Percentiles rank a stretch among this genome's conserved stretches.
Evolutionary conservation across 2,888 invertebrate species (phyloP).

Genomic region (Tachystola acroxantha): DNA sequence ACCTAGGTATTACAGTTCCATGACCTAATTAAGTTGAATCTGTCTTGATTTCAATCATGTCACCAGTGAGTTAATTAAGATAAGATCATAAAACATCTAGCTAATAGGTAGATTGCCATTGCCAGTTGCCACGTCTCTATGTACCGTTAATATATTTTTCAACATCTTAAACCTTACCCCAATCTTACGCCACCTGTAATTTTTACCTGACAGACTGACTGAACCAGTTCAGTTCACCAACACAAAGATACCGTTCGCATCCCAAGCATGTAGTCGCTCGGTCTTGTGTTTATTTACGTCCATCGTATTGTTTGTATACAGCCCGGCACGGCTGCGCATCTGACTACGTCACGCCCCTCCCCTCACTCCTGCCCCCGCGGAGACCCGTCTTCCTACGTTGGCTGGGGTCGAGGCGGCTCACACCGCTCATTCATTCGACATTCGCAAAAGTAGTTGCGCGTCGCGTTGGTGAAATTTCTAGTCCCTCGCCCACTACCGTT

Average conservation of each 20-base stretch:
- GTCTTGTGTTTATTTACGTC: conserved; percentile 77
- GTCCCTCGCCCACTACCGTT: conserved; percentile 37
- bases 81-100: no score
- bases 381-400: conserved; percentile 56
- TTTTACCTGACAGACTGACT: conserved; percentile 20
- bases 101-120: no score
- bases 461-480: conserved; percentile 48
- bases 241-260: conserved; percentile 64
- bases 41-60: neutral
- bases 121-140: no score
- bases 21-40: neutral
- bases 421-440: conserved; percentile 75
- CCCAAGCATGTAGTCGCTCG: conserved; percentile 44
- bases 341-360: conserved; percentile 64
- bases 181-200: conserved; percentile 7
- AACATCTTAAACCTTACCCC: conserved; percentile 19
- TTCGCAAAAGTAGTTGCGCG: conserved; percentile 68
- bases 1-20: no score
- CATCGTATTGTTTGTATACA: conserved; percentile 78
- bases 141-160: no score
- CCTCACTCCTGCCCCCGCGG: conserved; percentile 42
- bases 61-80: no score
- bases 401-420: conserved; percentile 56
- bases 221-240: conserved; percentile 55
- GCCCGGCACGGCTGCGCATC: conserved; percentile 77